Evolutionary conservation across 2,797 vertebrate genomes (phyloP), one percentile per base, ranked within the genome.

Genomic region (Alosa sapidissima): DNA sequence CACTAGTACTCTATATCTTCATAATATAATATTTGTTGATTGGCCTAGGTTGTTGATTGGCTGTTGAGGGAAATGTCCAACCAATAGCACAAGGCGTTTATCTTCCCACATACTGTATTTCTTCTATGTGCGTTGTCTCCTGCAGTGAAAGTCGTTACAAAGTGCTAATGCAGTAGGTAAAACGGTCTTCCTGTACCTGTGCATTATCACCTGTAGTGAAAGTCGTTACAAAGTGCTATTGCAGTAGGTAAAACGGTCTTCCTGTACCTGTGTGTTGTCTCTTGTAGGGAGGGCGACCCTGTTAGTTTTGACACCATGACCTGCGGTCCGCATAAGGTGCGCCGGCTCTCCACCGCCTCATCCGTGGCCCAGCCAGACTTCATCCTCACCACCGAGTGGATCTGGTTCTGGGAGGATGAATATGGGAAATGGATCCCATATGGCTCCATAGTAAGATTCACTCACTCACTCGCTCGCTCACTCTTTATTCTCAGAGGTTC

Each of bases 351-450:
- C 49, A 91, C 91, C 0, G 36, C 82, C 10, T 87, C 91, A n/a
- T 91, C 91, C 5, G 85, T 89, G 33, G 16, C 84, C 0, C 13
- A 85, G 21, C 89, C 89, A 41, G 82, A 0, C 60, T 83, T 87
- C 52, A 9, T 65, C 65, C 85, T 88, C 83, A 89, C 88, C 36
- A 91, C 91, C 5, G 24, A 83, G 14, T 91, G 91, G 91, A 58
- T 13, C 65, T 91, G 91, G 91, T 91, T 86, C 86, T 90, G 90
- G 89, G 24, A 86, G 83, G 49, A 91, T 8, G 87, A 90, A 81
- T 82, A 85, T 5, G 28, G 82, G 0, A 78, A 55, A 21, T 91
- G 90, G 90, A 62, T 87, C 58, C 82, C 82, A 81, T 91, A 88
- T 4, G 45, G 85, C 65, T 85, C 86, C 1, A 10, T 81, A 52